A percentile compares a stretch with the other conserved stretches of the same genome.
These are phyloP conservation scores for Anthopleura sola DNA, from an alignment of 64 coral and sea anemone species.

Conservation along the genomic window DNA sequence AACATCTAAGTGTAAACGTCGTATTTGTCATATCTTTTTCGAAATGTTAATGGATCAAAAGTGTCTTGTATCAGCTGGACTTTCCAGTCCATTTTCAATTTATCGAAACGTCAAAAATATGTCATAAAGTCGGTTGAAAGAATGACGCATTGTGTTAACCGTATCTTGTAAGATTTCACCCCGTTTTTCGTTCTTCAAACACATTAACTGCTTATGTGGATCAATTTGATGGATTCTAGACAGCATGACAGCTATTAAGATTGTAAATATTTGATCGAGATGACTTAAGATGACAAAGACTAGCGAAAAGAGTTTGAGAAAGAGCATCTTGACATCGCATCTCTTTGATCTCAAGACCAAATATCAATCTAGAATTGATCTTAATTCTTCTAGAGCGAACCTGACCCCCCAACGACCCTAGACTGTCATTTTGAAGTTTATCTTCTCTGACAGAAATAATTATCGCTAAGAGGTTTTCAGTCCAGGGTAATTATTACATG, in stretches of 20 bases:
- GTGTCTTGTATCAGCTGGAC: background rate
- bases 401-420: background rate
- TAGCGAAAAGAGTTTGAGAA: background rate
- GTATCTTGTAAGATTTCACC: background rate
- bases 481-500: background rate
- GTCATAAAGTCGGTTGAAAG: background rate
- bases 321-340: background rate
- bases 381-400: background rate
- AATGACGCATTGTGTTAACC: background rate
- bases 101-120: background rate
- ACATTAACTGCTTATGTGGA: background rate
- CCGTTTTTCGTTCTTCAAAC: slow-evolving; percentile 6
- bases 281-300: background rate
- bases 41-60: background rate
- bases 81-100: background rate
- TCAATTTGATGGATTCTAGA: background rate
- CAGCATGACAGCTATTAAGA: background rate
- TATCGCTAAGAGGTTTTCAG: background rate
- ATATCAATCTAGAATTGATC: background rate
- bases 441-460: background rate
- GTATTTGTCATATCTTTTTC: background rate
- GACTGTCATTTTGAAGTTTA: background rate
- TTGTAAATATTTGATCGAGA: background rate
- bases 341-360: background rate
- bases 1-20: background rate